Evolutionary conservation across 2,888 invertebrate species (phyloP), one percentile per base, ranked within the genome.

Genomic region (Nasonia oneida): DNA sequence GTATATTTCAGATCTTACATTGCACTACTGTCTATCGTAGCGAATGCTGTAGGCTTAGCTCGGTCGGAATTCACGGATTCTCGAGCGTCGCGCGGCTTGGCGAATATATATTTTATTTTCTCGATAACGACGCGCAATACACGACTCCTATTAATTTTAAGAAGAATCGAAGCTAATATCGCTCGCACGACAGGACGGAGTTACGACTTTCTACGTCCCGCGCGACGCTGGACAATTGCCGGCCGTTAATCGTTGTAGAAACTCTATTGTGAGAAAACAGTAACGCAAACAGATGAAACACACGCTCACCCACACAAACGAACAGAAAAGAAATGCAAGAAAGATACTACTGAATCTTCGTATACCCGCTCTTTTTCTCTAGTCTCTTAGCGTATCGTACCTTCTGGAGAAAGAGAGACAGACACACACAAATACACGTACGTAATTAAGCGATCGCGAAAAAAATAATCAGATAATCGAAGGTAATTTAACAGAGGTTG

Each of bases 1-100:
- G 88, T 90, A 88, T 88, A 89, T 89, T 90, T 89, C 87, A 88
- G 88, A 89, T 89, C 88, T 90, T 87, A 89, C 88, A 89, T 87
- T 81, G 89, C 90, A 90, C 89, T 89, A 90, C 89, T 89, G 88
- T 90, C 90, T 90, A 88, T 89, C 86, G 87, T 90, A 90, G 89
- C 70, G 87, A 87, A 81, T 88, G 87, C 87, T 90, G 10, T 67
- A 90, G 89, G 84, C 88, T 87, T 90, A 90, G 89, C 86, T 81
- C 83, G 87, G 84, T 85, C 88, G 87, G 89, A 82, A 50, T 70
- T 87, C 37, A 86, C 71, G 84, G 87, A 88, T 89, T 89, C 88
- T 89, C 88, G 87, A 89, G 88, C 88, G 74, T 82, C 71, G 73
- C 39, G 10, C 47, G 3, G 53, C 29, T 14, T 37, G 3, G 47